A percentile compares a stretch with the other conserved stretches of the same genome.
phyloP scores from a whole-genome alignment of 2,797 vertebrate species.

The Danio kyathit region DNA sequence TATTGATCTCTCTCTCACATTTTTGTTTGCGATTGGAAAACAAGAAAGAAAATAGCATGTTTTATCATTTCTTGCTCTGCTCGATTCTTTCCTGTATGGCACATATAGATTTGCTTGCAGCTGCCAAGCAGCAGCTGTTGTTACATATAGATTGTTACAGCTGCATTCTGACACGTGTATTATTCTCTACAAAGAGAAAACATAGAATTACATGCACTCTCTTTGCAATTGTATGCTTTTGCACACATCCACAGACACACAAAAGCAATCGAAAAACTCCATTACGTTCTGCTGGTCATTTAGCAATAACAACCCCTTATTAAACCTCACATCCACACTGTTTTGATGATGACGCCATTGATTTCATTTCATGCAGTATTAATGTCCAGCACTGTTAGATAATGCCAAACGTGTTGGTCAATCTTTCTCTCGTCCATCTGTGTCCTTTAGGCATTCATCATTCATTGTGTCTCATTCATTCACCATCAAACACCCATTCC shows the following conservation, averaged over 20 bases:
- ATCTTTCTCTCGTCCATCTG: conserved; percentile 7
- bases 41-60: background rate
- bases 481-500: conserved; percentile 40
- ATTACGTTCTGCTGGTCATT: conserved; percentile 6
- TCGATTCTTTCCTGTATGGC: background rate
- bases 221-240: background rate
- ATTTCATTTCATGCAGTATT: conserved; percentile 8
- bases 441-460: conserved; percentile 49
- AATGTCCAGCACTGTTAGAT: conserved; percentile 11
- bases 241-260: background rate
- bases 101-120: conserved; percentile 11
- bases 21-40: background rate
- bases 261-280: background rate
- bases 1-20: background rate
- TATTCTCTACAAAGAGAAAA: conserved; percentile 20
- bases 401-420: conserved; percentile 18
- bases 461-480: conserved; percentile 26
- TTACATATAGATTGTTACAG: conserved; percentile 1
- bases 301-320: conserved; percentile 7
- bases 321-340: conserved; percentile 13
- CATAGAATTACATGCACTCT: background rate
- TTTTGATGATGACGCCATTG: conserved; percentile 24
- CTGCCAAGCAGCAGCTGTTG: conserved; percentile 13
- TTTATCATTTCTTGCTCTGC: background rate
- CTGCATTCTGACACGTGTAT: background rate